Conservation (phyloP, 2,888 invertebrate species). For the Orchestes rusci region DNA sequence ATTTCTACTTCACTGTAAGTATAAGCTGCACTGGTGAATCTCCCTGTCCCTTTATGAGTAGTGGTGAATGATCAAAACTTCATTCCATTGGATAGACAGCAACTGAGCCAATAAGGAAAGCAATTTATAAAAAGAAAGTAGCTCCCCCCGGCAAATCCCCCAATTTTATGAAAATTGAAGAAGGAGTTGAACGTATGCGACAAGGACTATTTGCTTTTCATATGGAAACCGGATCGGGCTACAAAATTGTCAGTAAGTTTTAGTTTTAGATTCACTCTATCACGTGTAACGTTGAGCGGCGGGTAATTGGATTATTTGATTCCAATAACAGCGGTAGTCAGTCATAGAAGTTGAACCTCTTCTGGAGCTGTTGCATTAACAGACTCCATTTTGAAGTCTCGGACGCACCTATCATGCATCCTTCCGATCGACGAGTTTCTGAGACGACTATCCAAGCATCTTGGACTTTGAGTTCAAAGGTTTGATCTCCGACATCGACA, state of each 20-base stretch:
- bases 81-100: constrained; percentile 47
- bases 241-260: constrained; percentile 53
- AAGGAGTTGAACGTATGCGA: constrained; percentile 54
- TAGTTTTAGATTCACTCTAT: background rate
- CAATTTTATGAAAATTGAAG: constrained; percentile 53
- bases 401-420: too few species aligned
- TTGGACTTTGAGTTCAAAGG: too few species aligned
- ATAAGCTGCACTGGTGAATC: too few species aligned
- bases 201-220: constrained; percentile 65
- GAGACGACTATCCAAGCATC: too few species aligned
- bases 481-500: too few species aligned
- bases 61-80: background rate
- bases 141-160: constrained; percentile 52
- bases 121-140: constrained; percentile 58
- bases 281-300: too few species aligned
- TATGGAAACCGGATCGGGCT: constrained; percentile 63
- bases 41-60: too few species aligned
- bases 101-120: constrained; percentile 54
- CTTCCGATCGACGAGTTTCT: too few species aligned
- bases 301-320: background rate
- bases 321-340: too few species aligned
- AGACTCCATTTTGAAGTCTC: too few species aligned
- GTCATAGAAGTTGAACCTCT: too few species aligned
- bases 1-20: constrained; percentile 60
- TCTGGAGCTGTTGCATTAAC: too few species aligned